phyloP scores from a whole-genome alignment of 2,113 vertebrate species.

The Andinoacara biseriatus region DNA sequence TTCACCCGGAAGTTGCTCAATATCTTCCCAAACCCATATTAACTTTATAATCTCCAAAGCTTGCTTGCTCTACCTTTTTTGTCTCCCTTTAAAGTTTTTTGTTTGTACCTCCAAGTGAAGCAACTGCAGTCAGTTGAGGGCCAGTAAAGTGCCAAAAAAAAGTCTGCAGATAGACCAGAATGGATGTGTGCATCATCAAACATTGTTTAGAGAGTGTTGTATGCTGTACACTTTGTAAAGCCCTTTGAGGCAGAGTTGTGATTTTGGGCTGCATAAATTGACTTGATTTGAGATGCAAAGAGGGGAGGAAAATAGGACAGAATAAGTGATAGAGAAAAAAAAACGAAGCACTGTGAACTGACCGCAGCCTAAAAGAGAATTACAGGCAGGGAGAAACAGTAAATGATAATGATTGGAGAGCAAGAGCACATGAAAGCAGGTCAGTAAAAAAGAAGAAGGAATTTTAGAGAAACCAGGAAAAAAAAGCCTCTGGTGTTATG shows the following conservation, averaged over 20 bases:
- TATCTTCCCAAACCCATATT: neutral
- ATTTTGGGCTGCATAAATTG: neutral
- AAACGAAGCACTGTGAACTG: conserved; percentile 5
- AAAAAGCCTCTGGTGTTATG: neutral
- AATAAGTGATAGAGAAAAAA: conserved; percentile 1
- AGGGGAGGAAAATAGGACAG: neutral
- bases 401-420: conserved; percentile 10
- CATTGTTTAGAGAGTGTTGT: neutral
- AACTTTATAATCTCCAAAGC: neutral
- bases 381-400: neutral
- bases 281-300: neutral
- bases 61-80: neutral
- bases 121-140: neutral
- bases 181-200: neutral
- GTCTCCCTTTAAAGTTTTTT: neutral
- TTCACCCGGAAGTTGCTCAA: neutral
- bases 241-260: neutral
- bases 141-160: neutral
- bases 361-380: conserved; percentile 6
- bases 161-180: neutral
- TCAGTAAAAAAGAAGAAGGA: neutral
- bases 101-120: neutral
- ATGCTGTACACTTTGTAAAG: conserved; percentile 2
- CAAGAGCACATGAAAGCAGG: neutral
- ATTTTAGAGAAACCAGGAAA: neutral